Percentiles rank a stretch among this genome's conserved stretches.
Evolutionary conservation across 2,888 invertebrate species (phyloP).

Genomic region (Notocelia uddmanniana): DNA sequence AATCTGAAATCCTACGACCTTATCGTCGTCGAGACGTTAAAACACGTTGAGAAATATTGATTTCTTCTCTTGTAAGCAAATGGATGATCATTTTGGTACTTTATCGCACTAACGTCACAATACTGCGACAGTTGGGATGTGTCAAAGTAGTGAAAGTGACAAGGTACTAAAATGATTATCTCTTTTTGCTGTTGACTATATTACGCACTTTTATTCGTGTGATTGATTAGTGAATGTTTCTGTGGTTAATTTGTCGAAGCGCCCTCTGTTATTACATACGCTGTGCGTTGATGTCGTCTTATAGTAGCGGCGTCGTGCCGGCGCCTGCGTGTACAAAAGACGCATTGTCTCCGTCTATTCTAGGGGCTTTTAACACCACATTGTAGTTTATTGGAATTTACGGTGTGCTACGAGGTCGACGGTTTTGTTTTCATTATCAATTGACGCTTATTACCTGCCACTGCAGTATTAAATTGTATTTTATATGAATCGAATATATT

Average conservation of each 20-base stretch:
- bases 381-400: constrained; percentile 39
- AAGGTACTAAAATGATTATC: no score
- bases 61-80: no score
- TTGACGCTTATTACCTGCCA: neutral
- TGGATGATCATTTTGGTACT: no score
- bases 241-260: neutral
- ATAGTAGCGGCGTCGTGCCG: constrained; percentile 53
- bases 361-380: constrained; percentile 53
- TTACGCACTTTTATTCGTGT: no score
- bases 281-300: constrained; percentile 9
- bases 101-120: no score
- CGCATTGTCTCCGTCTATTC: constrained; percentile 53
- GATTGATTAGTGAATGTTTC: neutral
- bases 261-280: constrained; percentile 4
- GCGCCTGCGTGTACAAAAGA: constrained; percentile 58
- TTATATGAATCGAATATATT: no score
- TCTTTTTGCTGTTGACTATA: no score
- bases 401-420: constrained; percentile 31
- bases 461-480: no score
- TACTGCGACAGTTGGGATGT: no score
- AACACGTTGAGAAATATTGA: no score
- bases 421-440: constrained; percentile 23
- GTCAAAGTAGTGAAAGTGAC: no score
- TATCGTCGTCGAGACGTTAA: neutral
- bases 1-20: neutral